Evolutionary conservation across 2,113 vertebrate species (phyloP).

Genomic region (Rhabdornis inornatus): DNA sequence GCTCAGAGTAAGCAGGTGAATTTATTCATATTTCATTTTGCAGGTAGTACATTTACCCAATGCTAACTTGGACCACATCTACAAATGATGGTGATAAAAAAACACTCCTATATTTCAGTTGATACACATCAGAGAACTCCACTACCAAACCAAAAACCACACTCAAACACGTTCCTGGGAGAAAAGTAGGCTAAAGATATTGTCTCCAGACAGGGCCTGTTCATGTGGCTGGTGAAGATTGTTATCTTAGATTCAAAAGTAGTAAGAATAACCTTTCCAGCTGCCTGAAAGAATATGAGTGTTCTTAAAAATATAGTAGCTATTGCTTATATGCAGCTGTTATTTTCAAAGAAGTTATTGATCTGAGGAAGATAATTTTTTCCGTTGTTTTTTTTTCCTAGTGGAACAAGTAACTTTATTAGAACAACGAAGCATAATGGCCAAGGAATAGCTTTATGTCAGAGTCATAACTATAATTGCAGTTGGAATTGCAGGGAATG

Average conservation of each 20-base stretch:
- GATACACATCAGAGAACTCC: slow-evolving; percentile 56
- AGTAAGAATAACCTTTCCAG: slow-evolving; percentile 35
- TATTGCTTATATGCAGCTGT: neutral
- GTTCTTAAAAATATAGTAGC: slow-evolving; percentile 35
- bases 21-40: slow-evolving; percentile 24
- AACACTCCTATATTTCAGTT: slow-evolving; percentile 24
- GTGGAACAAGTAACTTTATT: neutral
- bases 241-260: slow-evolving; percentile 49
- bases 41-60: neutral
- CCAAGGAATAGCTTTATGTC: neutral
- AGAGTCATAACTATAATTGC: slow-evolving; percentile 5
- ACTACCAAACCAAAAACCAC: slow-evolving; percentile 58
- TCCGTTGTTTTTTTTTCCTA: neutral
- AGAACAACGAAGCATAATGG: neutral
- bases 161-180: slow-evolving; percentile 30
- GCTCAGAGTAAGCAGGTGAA: slow-evolving; percentile 36
- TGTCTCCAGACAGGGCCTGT: slow-evolving; percentile 60
- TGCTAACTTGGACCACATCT: slow-evolving; percentile 61
- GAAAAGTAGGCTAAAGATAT: slow-evolving; percentile 40
- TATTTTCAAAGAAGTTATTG: slow-evolving; percentile 26
- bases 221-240: slow-evolving; percentile 47
- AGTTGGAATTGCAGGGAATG: neutral
- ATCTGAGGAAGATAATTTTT: neutral
- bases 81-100: slow-evolving; percentile 54
- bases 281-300: slow-evolving; percentile 6